A percentile compares a stretch with the other conserved stretches of the same genome.
Evolutionary conservation across 1,140 invertebrate species (phyloP).

Genomic region (Eubasilissa regina): DNA sequence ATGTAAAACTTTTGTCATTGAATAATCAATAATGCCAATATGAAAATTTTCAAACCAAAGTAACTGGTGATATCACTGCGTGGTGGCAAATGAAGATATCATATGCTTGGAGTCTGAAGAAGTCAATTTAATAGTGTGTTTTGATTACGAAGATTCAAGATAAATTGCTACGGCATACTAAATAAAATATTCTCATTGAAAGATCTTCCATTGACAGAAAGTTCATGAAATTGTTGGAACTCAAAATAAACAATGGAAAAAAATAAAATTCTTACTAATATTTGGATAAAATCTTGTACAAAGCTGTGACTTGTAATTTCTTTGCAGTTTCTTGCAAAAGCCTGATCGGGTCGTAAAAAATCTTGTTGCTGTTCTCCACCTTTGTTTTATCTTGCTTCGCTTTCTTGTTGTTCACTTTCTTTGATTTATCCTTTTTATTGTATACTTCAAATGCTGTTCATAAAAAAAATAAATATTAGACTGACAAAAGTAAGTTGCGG

Average conservation of each 20-base stretch:
- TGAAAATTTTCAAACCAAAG: no score
- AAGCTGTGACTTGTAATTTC: constrained; percentile 67
- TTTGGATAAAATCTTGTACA: constrained; percentile 71
- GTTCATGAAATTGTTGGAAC: background rate
- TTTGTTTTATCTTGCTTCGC: constrained; percentile 56
- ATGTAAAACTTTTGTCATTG: no score
- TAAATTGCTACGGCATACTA: no score
- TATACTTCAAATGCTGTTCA: constrained; percentile 72
- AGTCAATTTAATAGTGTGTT: no score
- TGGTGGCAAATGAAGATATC: background rate
- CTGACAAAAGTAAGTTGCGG: background rate
- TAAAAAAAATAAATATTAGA: constrained; percentile 63
- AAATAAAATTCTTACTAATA: constrained; percentile 65
- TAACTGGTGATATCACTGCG: background rate
- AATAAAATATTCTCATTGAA: no score
- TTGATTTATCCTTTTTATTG: constrained; percentile 63
- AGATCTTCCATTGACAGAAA: background rate
- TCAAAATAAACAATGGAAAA: background rate
- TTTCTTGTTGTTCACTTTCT: constrained; percentile 59
- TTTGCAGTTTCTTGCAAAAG: constrained; percentile 75
- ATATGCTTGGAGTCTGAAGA: no score
- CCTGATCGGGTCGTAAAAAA: constrained; percentile 69
- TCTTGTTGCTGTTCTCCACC: constrained; percentile 52
- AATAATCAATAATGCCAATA: no score
- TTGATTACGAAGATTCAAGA: background rate